These are phyloP conservation scores for Stegodyphus mimosarum DNA, from an alignment of 1,140 invertebrate genomes.

Conservation along the genomic window DNA sequence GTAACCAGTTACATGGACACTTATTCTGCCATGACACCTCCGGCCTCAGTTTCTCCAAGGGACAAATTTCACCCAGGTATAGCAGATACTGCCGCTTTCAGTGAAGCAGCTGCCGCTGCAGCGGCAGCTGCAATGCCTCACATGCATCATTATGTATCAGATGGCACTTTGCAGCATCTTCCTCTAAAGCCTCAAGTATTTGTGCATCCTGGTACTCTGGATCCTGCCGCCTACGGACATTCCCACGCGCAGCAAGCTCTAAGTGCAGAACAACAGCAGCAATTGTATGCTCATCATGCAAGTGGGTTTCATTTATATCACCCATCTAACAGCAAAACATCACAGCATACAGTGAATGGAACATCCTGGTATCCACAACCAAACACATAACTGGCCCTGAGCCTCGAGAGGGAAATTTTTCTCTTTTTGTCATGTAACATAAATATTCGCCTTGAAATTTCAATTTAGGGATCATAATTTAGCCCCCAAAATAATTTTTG, in stretches of 20 bases:
- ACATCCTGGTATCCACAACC: conserved; percentile 82
- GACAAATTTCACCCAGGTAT: conserved; percentile 76
- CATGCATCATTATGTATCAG: conserved; percentile 59
- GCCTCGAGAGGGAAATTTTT: not conserved
- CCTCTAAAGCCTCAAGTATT: conserved; percentile 84
- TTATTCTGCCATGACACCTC: conserved; percentile 88
- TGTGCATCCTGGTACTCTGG: conserved; percentile 62
- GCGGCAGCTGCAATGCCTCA: conserved; percentile 55
- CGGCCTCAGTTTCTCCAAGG: conserved; percentile 91
- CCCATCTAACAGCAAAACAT: conserved; percentile 72
- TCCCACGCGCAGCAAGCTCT: conserved; percentile 33
- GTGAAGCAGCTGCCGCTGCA: conserved; percentile 59
- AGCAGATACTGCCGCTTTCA: conserved; percentile 70
- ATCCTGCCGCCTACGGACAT: conserved; percentile 44
- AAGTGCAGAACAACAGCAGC: conserved; percentile 73
- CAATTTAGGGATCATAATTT: too few species aligned
- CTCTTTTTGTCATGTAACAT: conserved; percentile 5
- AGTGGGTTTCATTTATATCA: conserved; percentile 91
- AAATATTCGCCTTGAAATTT: not conserved
- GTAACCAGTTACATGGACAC: conserved; percentile 65
- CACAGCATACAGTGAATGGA: conserved; percentile 71
- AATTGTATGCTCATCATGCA: conserved; percentile 82
- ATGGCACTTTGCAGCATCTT: conserved; percentile 75
- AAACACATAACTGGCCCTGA: conserved; percentile 48
- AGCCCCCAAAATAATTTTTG: too few species aligned